Percentiles rank a stretch among this genome's conserved stretches.
phyloP scores from a whole-genome alignment of 1,140 invertebrate species.

The Hycleus phaleratus region DNA sequence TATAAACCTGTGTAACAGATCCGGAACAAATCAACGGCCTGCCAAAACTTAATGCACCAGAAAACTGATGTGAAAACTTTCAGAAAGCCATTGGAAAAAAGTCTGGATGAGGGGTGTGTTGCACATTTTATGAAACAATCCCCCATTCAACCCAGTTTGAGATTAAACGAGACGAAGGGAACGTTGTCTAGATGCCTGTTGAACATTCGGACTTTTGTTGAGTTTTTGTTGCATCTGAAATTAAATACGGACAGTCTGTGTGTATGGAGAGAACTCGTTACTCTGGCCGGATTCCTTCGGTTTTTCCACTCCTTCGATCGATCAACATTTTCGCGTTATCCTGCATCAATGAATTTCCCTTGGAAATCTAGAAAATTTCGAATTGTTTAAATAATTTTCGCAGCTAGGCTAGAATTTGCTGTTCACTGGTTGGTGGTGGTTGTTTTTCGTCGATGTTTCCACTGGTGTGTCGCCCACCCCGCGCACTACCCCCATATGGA shows the following conservation, averaged over 20 bases:
- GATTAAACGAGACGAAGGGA: no score
- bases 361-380: background rate
- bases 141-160: no score
- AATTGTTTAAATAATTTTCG: constrained; percentile 14
- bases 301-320: background rate
- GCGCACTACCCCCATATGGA: background rate
- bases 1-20: background rate
- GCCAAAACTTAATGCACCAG: constrained; percentile 8
- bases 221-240: constrained; percentile 5
- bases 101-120: background rate
- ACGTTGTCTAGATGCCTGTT: background rate
- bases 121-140: no score
- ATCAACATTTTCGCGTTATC: constrained; percentile 2
- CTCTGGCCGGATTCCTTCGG: no score
- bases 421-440: constrained; percentile 3
- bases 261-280: constrained; percentile 1
- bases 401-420: background rate
- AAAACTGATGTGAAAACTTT: constrained; percentile 11
- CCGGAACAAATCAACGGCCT: constrained; percentile 8
- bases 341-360: no score
- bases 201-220: background rate
- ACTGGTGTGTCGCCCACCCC: background rate
- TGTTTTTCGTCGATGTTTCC: constrained; percentile 11
- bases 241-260: background rate
- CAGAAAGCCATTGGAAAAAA: constrained; percentile 7